phyloP scores from a whole-genome alignment of 2,888 invertebrate genomes.

The Thera britannica region DNA sequence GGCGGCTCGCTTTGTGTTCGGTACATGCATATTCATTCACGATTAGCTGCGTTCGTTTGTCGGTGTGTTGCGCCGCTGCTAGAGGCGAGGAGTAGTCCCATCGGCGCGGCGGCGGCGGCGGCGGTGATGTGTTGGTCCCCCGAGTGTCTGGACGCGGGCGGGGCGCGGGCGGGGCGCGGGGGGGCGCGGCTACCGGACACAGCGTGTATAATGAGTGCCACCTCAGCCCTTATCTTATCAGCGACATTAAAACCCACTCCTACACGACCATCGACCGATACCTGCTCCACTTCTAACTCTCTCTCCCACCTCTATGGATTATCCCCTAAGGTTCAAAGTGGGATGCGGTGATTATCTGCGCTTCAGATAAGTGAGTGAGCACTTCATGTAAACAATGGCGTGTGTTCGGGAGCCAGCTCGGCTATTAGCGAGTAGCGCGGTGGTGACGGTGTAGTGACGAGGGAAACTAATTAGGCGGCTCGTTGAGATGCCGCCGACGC shows the following conservation, averaged over 20 bases:
- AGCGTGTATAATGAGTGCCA: conserved; percentile 42
- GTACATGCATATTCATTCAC: conserved; percentile 34
- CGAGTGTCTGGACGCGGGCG: too few species aligned
- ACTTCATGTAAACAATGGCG: conserved; percentile 55
- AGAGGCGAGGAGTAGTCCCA: too few species aligned
- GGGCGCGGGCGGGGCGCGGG: too few species aligned
- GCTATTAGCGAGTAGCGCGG: conserved; percentile 63
- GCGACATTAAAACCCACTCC: conserved; percentile 58
- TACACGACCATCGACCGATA: conserved; percentile 44
- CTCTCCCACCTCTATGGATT: conserved; percentile 3
- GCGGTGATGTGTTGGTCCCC: too few species aligned
- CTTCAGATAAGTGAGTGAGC: conserved; percentile 25
- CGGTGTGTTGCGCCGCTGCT: conserved; percentile 11
- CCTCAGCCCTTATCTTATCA: conserved; percentile 61
- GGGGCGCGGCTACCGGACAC: conserved; percentile 34
- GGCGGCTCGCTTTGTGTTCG: conserved; percentile 28
- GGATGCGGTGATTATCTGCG: background rate
- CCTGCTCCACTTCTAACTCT: background rate
- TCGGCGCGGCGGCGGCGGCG: too few species aligned
- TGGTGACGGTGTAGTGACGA: conserved; percentile 58
- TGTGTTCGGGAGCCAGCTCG: conserved; percentile 46
- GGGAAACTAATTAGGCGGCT: conserved; percentile 62
- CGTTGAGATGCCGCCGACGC: conserved; percentile 9
- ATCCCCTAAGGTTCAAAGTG: conserved; percentile 12
- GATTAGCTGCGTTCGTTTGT: conserved; percentile 30